Conservation (phyloP, 1,140 invertebrate species). For the Leptinotarsa defecta region DNA sequence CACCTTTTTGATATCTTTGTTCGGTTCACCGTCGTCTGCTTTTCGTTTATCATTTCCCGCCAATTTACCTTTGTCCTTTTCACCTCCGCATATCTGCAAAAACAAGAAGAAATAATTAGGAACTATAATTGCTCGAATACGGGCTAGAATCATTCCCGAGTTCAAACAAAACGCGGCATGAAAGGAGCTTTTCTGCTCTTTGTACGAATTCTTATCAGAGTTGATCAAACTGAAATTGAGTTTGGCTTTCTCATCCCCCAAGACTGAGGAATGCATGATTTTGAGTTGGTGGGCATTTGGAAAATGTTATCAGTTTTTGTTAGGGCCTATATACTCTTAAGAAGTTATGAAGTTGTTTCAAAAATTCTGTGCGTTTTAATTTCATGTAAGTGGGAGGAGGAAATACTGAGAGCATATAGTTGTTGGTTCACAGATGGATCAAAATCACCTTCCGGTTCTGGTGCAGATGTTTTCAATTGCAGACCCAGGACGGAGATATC, state of each 20-base stretch:
- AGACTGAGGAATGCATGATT: no score
- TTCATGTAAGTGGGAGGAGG: no score
- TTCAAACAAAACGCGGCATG: not conserved
- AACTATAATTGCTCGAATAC: constrained; percentile 14
- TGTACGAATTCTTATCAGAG: not conserved
- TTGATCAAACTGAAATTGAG: not conserved
- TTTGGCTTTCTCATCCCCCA: not conserved
- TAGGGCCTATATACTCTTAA: no score
- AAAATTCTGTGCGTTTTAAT: no score
- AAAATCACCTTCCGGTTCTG: no score
- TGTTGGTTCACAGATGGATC: no score
- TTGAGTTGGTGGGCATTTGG: no score
- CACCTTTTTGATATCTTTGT: constrained; percentile 75
- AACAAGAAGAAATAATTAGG: constrained; percentile 32
- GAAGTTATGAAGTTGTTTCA: no score
- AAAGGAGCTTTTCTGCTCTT: not conserved
- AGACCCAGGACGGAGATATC: no score
- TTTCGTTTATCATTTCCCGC: constrained; percentile 70
- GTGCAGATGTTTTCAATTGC: no score
- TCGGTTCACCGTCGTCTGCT: constrained; percentile 69
- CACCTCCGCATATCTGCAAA: constrained; percentile 51
- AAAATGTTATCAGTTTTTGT: no score
- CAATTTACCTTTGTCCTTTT: constrained; percentile 66
- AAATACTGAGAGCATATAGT: no score
- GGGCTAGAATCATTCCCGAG: not conserved